These are phyloP conservation scores for Eilema depressum DNA, from an alignment of 2,888 invertebrate species.

Conservation along the genomic window DNA sequence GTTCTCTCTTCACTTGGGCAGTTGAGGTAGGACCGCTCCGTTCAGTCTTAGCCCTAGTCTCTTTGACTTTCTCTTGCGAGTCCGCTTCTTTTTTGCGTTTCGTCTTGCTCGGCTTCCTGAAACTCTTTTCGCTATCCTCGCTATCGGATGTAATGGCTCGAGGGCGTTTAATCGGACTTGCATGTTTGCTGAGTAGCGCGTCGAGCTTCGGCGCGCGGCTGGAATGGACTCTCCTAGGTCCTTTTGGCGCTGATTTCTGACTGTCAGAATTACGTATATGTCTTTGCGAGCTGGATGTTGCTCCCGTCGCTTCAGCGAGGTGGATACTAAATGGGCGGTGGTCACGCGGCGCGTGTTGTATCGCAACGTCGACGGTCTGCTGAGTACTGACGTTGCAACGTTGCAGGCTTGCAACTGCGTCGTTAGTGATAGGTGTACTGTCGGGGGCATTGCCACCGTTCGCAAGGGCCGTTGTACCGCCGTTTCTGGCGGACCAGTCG, in stretches of 20 bases:
- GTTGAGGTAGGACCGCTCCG: neutral
- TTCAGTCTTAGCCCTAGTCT: neutral
- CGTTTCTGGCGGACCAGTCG: neutral
- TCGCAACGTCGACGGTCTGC: conserved; percentile 5
- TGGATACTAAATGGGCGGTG: neutral
- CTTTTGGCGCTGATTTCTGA: neutral
- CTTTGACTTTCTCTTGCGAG: neutral
- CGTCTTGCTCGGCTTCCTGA: neutral
- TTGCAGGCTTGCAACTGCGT: neutral
- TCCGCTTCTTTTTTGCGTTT: neutral
- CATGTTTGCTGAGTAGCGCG: neutral
- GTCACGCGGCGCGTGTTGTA: conserved; percentile 12
- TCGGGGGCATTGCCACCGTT: neutral
- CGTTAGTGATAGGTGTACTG: neutral
- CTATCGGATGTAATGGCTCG: neutral
- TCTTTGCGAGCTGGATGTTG: neutral
- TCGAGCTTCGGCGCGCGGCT: neutral
- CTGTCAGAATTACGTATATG: neutral
- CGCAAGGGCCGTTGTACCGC: neutral
- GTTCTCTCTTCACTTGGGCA: neutral
- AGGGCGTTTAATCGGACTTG: neutral
- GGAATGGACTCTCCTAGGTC: neutral
- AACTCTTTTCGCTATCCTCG: conserved; percentile 12
- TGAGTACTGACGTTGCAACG: neutral
- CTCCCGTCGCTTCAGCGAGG: neutral